Base-by-base conservation (phyloP, 2,113 vertebrate species). In the Rhagologus leucostigma region DNA sequence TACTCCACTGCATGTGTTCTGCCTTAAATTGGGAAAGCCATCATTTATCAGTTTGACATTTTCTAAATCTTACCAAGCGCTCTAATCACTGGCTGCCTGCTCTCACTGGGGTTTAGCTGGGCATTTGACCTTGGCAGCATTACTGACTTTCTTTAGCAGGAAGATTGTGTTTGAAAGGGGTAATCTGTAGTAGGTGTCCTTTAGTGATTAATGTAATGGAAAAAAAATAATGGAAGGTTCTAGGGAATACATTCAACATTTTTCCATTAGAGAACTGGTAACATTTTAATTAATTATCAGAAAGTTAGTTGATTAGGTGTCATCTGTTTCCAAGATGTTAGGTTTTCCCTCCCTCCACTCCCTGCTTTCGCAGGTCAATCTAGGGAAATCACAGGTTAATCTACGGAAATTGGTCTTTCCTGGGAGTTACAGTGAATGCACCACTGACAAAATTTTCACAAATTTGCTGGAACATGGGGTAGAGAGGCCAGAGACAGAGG, bases 271-370 rank as follows among this genome's bases (percentile, higher is more conserved):
- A 84, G 55, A 94, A 65, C 64, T 47, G 29, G 52, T 86, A 93
- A 76, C 35, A 37, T 86, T 94, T 92, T 89, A 92, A 95, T 96
- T 94, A 96, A 85, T 90, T 80, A 82, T 64, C 46, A 94, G 85
- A 33, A 96, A 79, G 57, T 81, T 79, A 42, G 87, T 92, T 0
- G 6, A 84, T 95, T 33, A 84, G 75, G 44, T 96, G 56, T 68
- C 83, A 86, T 55, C 33, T 59, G 14, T 89, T 80, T 59, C 23
- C 68, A 74, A 89, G 79, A 41, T 39, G 63, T 50, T 71, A 11
- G 19, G 32, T 33, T 57, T 84, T 35, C 12, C 26, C 1, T 90
- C 57, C 41, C 16, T 70, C 19, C 2, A 12, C 27, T 68, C 21
- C 11, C 42, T 39, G 29, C 49, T 84, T 65, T 82, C 29, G 18